A percentile compares a stretch with the other conserved stretches of the same genome.
Conservation (phyloP, 2,888 invertebrate genomes). For the Phlogophora meticulosa region DNA sequence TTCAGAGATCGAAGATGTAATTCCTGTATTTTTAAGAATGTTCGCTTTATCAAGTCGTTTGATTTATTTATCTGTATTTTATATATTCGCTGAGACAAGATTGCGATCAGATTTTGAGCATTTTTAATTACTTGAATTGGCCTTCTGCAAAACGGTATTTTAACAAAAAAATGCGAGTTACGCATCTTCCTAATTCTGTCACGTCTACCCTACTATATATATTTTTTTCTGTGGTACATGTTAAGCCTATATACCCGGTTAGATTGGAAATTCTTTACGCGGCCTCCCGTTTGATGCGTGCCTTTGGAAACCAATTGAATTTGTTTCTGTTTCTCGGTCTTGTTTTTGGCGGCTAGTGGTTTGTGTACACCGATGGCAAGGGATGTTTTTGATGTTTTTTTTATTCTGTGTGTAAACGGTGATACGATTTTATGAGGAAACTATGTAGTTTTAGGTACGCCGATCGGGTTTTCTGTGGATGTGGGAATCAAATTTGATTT, state of each 20-base stretch:
- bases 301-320: slow-evolving; percentile 79
- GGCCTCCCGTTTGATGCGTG: slow-evolving; percentile 73
- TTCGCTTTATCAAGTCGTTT: too few relatives aligned
- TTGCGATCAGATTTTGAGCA: too few relatives aligned
- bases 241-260: slow-evolving; percentile 56
- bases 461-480: neutral
- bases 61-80: too few relatives aligned
- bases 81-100: too few relatives aligned
- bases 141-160: too few relatives aligned
- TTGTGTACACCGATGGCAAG: slow-evolving; percentile 39
- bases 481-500: neutral
- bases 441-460: slow-evolving; percentile 4
- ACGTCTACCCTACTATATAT: slow-evolving; percentile 42
- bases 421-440: slow-evolving; percentile 1
- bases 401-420: slow-evolving; percentile 8
- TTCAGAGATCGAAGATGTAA: too few relatives aligned
- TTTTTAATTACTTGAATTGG: too few relatives aligned
- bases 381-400: slow-evolving; percentile 18
- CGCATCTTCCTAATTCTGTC: slow-evolving; percentile 33
- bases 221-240: slow-evolving; percentile 50
- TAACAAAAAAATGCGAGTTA: too few relatives aligned
- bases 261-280: slow-evolving; percentile 81
- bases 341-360: slow-evolving; percentile 52
- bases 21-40: too few relatives aligned
- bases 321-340: slow-evolving; percentile 68